Percentiles rank a stretch among this genome's conserved stretches.
Evolutionary conservation across 1,140 invertebrate species (phyloP).

Genomic region (Chelonus insularis): DNA sequence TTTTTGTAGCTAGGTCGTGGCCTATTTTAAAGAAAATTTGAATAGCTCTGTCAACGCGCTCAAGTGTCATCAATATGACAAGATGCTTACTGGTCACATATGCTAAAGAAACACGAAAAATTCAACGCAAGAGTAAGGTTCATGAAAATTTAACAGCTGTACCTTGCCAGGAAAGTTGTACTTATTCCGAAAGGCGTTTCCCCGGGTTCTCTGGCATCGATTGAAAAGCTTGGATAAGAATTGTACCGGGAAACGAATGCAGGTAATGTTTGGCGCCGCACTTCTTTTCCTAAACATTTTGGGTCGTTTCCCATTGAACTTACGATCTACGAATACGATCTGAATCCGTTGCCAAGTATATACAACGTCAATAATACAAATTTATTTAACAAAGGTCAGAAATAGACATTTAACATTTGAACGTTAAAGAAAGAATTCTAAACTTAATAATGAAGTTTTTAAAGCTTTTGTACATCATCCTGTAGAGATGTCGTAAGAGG

Average conservation of each 20-base stretch:
- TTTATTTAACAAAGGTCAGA: too few species aligned
- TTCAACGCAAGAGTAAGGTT: not conserved
- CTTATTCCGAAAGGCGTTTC: constrained; percentile 16
- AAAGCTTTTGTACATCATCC: not conserved
- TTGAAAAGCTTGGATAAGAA: not conserved
- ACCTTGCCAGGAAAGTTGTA: not conserved
- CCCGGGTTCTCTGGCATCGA: constrained; percentile 8
- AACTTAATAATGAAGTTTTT: not conserved
- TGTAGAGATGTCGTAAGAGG: not conserved
- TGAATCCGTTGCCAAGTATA: constrained; percentile 3
- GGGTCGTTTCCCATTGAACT: constrained; percentile 23
- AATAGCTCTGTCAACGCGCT: not conserved
- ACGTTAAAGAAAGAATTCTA: too few species aligned
- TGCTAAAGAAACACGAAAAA: not conserved
- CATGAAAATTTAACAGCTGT: constrained; percentile 15
- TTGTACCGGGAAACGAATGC: not conserved
- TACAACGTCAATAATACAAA: not conserved
- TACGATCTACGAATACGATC: not conserved
- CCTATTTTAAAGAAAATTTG: not conserved
- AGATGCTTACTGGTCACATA: not conserved
- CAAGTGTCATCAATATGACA: not conserved
- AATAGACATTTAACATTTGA: too few species aligned
- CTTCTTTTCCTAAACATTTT: constrained; percentile 17
- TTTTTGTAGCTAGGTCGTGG: not conserved
- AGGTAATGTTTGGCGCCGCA: constrained; percentile 22